A percentile compares a stretch with the other conserved stretches of the same genome.
Conservation (phyloP, 2,797 vertebrate genomes). For the Ctenosaura bakeri region DNA sequence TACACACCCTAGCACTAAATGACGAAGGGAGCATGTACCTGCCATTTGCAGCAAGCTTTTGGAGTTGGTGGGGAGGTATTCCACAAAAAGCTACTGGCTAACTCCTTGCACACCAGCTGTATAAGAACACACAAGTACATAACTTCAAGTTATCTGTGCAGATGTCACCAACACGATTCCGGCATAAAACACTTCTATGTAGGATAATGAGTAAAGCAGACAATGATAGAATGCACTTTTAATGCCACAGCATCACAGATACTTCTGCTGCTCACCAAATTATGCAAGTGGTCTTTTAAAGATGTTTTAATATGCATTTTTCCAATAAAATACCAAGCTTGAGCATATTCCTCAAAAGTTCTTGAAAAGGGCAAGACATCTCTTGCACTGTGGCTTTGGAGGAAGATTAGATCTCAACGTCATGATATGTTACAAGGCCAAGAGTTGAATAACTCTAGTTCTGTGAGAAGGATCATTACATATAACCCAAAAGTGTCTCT, state of each 20-base stretch:
- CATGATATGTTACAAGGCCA: constrained; percentile 6
- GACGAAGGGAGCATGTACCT: no score
- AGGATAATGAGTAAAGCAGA: constrained; percentile 4
- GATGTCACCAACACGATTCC: no score
- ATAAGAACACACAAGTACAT: no score
- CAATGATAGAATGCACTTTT: constrained; percentile 31
- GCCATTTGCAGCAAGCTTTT: no score
- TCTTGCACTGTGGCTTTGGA: background rate
- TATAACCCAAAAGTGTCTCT: constrained; percentile 50
- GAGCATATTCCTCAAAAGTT: background rate
- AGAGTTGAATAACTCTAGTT: constrained; percentile 8
- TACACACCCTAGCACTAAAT: no score
- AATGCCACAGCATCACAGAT: background rate
- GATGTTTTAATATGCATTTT: background rate
- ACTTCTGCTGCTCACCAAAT: background rate
- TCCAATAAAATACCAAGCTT: background rate
- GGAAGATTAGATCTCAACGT: background rate
- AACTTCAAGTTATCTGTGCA: no score
- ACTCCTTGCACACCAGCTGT: no score
- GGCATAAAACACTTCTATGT: background rate
- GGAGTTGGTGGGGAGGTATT: no score
- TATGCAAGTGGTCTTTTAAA: background rate
- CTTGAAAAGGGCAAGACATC: background rate
- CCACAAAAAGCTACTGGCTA: no score
- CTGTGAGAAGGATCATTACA: constrained; percentile 46